A percentile compares a stretch with the other conserved stretches of the same genome.
Conservation (phyloP, 2,797 vertebrate genomes). For the Melanotaenia trifasciata region DNA sequence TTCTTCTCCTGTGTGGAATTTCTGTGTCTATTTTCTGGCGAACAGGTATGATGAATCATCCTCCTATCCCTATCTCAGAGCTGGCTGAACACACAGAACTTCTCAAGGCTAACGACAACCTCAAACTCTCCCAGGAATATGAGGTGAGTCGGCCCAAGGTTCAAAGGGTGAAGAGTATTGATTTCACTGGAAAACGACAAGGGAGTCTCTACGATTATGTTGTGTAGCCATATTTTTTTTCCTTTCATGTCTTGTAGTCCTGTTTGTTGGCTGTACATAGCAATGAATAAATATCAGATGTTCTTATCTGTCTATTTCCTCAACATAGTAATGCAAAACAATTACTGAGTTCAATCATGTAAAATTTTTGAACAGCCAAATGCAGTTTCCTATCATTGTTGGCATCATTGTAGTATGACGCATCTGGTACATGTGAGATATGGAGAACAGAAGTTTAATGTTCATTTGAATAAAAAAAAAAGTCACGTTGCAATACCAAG, state of each 20-base stretch:
- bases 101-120: slow-evolving; percentile 98
- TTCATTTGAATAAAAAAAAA: slow-evolving; percentile 3
- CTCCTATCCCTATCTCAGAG: slow-evolving; percentile 94
- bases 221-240: background rate
- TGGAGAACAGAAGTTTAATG: background rate
- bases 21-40: slow-evolving; percentile 52
- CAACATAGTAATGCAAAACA: slow-evolving; percentile 15
- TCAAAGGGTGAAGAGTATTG: slow-evolving; percentile 31
- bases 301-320: slow-evolving; percentile 21
- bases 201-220: background rate
- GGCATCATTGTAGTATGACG: slow-evolving; percentile 18
- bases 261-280: slow-evolving; percentile 6
- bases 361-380: slow-evolving; percentile 27
- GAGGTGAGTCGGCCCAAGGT: slow-evolving; percentile 86
- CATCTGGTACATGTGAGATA: slow-evolving; percentile 7
- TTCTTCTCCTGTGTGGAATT: slow-evolving; percentile 24
- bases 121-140: slow-evolving; percentile 97
- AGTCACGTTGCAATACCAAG: background rate
- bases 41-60: slow-evolving; percentile 97
- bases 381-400: slow-evolving; percentile 28
- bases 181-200: slow-evolving; percentile 33
- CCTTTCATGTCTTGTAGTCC: background rate
- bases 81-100: slow-evolving; percentile 96
- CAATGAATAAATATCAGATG: slow-evolving; percentile 27
- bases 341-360: slow-evolving; percentile 38